A percentile compares a stretch with the other conserved stretches of the same genome.
Evolutionary conservation across 2,888 invertebrate genomes (phyloP).

Genomic region (Lepidochrysops patricia): DNA sequence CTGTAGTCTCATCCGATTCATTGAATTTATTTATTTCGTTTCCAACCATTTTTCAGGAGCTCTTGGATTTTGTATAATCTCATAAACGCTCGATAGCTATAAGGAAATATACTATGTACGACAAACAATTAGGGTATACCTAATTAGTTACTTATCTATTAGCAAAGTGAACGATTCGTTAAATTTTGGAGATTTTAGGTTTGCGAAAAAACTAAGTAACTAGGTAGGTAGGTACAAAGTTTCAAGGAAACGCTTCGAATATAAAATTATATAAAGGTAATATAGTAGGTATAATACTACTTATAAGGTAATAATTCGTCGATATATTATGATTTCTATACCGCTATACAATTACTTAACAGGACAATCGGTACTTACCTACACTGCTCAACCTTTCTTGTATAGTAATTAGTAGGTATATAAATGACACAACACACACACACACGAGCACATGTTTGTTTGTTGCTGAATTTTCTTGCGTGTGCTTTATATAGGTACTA

Average conservation of each 20-base stretch:
- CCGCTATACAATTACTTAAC: neutral
- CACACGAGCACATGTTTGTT: neutral
- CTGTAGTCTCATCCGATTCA: slow-evolving; percentile 20
- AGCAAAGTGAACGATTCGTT: too few relatives aligned
- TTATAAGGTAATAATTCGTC: too few relatives aligned
- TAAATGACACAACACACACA: neutral
- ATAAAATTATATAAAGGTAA: too few relatives aligned
- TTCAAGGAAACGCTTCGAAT: too few relatives aligned
- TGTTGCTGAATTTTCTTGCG: neutral
- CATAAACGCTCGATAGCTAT: slow-evolving; percentile 18
- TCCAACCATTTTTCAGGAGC: slow-evolving; percentile 22
- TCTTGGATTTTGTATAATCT: slow-evolving; percentile 14
- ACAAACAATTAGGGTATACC: neutral
- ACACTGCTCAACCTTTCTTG: neutral
- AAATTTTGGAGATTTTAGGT: too few relatives aligned
- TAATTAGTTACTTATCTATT: neutral
- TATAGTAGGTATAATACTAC: too few relatives aligned
- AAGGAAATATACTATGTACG: slow-evolving; percentile 12
- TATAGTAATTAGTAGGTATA: neutral
- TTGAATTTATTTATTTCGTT: slow-evolving; percentile 22
- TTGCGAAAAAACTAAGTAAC: too few relatives aligned
- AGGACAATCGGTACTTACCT: neutral
- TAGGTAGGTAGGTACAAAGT: too few relatives aligned
- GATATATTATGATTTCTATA: too few relatives aligned
- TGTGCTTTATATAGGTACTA: neutral